Evolutionary conservation across 2,888 invertebrate species (phyloP), one percentile per base, ranked within the genome.

Genomic region (Zhengitettix transpicula): DNA sequence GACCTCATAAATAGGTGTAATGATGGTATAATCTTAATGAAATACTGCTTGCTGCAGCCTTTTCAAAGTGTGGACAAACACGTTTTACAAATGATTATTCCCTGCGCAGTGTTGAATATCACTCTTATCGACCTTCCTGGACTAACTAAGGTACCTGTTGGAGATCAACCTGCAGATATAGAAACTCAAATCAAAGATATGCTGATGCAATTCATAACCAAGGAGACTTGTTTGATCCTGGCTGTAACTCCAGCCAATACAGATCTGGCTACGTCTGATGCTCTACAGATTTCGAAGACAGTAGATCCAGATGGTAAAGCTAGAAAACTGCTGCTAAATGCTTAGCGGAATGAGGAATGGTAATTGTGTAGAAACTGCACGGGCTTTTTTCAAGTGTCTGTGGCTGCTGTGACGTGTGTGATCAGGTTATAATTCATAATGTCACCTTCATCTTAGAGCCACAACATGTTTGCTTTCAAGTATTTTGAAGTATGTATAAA

Each of bases 241-340:
- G 97, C 98, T 55, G 97, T 98, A 15, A 94, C 95, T 16, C 96
- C 98, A 28, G 98, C 97, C 62, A 98, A 98, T 76, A 87, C 93
- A 53, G 97, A 98, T 80, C 82, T 99, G 74, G 98, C 98, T 62
- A 99, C 98, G 76, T 97, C 97, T 60, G 99, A 99, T 80, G 98
- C 98, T 64, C 80, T 99, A 59, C 98, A 98, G 78, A 81, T 99
- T 72, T 94, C 98, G 71, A 96, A 95, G 78, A 95, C 95, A 77
- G 96, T 95, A 44, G 97, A 98, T 77, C 91, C 90, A 40, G 89
- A 90, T 79, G 94, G 92, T 83, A 73, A 70, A 56, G 17, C 16
- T 47, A 47, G 47, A 47, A 47, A 47, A 14, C 28, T 14, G 12
- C 47, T 47, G 47, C 47, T 47, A n/a, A 47, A 47, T 8, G 9